Percentiles rank a stretch among this genome's conserved stretches.
Conservation (phyloP, 2,888 invertebrate species). For the Ennomos fuscantarius region DNA sequence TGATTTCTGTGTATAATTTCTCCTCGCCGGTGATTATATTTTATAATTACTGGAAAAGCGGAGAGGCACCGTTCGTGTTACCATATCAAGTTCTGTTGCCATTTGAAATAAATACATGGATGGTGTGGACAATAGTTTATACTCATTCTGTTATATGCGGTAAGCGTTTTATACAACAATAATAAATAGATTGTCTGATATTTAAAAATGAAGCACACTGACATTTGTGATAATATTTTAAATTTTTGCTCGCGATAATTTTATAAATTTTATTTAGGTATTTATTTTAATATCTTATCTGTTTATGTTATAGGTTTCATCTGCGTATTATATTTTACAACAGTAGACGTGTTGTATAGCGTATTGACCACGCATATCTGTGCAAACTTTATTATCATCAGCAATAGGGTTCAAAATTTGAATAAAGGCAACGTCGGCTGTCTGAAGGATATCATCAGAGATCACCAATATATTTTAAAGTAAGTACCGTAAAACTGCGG, state of each 20-base stretch:
- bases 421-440: constrained; percentile 39
- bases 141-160: constrained; percentile 56
- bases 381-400: constrained; percentile 60
- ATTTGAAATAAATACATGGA: constrained; percentile 60
- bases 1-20: constrained; percentile 71
- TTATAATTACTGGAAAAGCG: constrained; percentile 51
- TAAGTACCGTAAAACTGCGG: constrained; percentile 44
- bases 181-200: too few species aligned
- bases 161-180: constrained; percentile 44
- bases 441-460: constrained; percentile 56
- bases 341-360: constrained; percentile 66
- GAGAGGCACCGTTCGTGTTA: constrained; percentile 51
- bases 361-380: constrained; percentile 68
- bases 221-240: too few species aligned
- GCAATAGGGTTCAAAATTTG: constrained; percentile 53
- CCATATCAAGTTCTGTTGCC: constrained; percentile 67
- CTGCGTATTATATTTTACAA: constrained; percentile 63
- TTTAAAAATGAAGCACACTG: too few species aligned
- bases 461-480: constrained; percentile 69
- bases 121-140: constrained; percentile 60
- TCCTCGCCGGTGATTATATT: constrained; percentile 57
- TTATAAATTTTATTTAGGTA: constrained; percentile 1
- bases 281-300: not conserved
- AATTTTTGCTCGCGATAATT: too few species aligned
- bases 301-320: constrained; percentile 59